Percentiles rank a stretch among this genome's conserved stretches.
phyloP scores from a whole-genome alignment of 2,888 invertebrate genomes.

The Hydrotaea cyrtoneurina region DNA sequence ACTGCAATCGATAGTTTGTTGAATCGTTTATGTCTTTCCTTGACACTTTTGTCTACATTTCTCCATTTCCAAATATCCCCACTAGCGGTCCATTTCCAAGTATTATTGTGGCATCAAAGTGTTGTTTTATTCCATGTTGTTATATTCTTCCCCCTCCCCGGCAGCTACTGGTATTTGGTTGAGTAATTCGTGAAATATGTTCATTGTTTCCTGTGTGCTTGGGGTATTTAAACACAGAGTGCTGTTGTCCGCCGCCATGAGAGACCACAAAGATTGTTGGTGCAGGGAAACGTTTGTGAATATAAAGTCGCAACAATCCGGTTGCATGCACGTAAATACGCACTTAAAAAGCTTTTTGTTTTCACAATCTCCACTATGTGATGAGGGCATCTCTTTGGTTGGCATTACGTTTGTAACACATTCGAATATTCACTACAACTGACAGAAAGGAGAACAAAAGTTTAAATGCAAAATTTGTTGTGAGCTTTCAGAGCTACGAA shows the following conservation, averaged over 20 bases:
- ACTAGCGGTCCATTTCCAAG: neutral
- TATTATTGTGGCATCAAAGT: neutral
- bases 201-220: neutral
- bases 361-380: neutral
- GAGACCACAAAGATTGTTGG: conserved; percentile 60
- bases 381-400: neutral
- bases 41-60: conserved; percentile 3
- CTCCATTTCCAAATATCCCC: neutral
- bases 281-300: conserved; percentile 59
- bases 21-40: neutral
- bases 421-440: too few species aligned
- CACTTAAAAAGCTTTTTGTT: conserved; percentile 4
- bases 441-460: too few species aligned
- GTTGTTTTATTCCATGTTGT: neutral
- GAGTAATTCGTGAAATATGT: conserved; percentile 18
- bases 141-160: neutral
- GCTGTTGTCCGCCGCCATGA: conserved; percentile 5
- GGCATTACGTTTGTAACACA: neutral
- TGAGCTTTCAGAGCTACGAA: too few species aligned
- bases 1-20: neutral
- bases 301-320: conserved; percentile 61
- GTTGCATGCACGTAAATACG: neutral
- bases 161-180: neutral
- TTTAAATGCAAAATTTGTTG: too few species aligned
- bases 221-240: neutral